These are phyloP conservation scores for Brachionus plicatilis DNA, from an alignment of 1,140 invertebrate species.

Conservation along the genomic window DNA sequence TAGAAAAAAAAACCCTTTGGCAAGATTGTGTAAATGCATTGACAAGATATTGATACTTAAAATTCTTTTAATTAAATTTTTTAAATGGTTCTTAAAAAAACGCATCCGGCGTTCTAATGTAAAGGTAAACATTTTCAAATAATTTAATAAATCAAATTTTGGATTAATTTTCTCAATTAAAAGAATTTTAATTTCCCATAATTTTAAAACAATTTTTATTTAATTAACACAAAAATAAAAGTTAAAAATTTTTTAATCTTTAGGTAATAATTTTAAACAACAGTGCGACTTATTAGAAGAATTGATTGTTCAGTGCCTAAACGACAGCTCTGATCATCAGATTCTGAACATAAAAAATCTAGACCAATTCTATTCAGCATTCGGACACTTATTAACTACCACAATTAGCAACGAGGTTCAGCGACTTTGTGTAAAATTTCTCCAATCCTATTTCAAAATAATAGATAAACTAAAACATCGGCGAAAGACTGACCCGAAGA, in stretches of 20 bases:
- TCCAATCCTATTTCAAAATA: slow-evolving; percentile 34
- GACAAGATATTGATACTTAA: too few relatives aligned
- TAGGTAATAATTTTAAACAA: slow-evolving; percentile 34
- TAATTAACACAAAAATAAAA: background rate
- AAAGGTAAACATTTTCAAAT: too few relatives aligned
- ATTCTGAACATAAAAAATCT: slow-evolving; percentile 17
- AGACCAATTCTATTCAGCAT: background rate
- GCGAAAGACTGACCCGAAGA: background rate
- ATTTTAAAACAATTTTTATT: too few relatives aligned
- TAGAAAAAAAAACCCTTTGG: too few relatives aligned
- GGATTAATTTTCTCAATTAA: background rate
- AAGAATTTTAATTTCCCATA: too few relatives aligned
- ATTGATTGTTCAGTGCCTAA: background rate
- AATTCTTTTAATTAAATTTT: too few relatives aligned
- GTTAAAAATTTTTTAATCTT: background rate
- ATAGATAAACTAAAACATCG: slow-evolving; percentile 11
- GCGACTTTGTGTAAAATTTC: slow-evolving; percentile 18
- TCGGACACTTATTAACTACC: background rate
- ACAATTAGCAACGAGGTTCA: slow-evolving; percentile 39
- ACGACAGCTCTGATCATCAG: background rate
- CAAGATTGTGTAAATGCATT: too few relatives aligned
- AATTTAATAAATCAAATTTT: background rate
- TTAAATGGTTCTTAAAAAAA: too few relatives aligned
- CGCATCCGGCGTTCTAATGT: too few relatives aligned
- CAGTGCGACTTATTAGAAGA: slow-evolving; percentile 32